These are phyloP conservation scores for Spatulosminthurus flaviceps DNA, from an alignment of 2,888 invertebrate genomes.

Conservation along the genomic window DNA sequence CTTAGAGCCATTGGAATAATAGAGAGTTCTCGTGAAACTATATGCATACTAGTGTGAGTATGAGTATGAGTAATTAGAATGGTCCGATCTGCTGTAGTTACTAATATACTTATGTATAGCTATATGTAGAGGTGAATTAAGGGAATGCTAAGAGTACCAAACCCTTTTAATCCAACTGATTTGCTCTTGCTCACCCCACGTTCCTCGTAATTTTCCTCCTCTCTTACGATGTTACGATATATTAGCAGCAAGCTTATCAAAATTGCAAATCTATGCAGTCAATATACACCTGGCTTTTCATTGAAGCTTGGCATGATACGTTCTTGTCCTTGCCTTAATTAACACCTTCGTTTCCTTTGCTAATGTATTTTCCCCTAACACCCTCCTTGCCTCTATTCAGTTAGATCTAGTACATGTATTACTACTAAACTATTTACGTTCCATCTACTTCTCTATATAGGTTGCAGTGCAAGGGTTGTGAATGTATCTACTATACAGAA, in stretches of 20 bases:
- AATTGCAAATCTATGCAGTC: slow-evolving; percentile 16
- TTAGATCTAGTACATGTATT: slow-evolving; percentile 16
- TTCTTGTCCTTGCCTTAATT: slow-evolving; percentile 16
- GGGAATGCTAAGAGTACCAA: too few relatives aligned
- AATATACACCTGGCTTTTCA: not conserved
- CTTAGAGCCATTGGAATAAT: too few relatives aligned
- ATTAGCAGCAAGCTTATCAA: slow-evolving; percentile 5
- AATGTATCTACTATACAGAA: not conserved
- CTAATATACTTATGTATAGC: too few relatives aligned
- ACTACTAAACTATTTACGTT: too few relatives aligned
- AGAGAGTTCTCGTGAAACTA: too few relatives aligned
- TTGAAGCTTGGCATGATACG: slow-evolving; percentile 15
- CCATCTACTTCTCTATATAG: too few relatives aligned
- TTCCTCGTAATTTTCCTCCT: not conserved
- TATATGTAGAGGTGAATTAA: too few relatives aligned
- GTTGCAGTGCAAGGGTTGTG: too few relatives aligned
- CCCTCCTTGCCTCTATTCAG: not conserved
- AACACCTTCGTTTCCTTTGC: slow-evolving; percentile 25
- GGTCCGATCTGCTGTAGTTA: too few relatives aligned
- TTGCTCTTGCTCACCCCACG: not conserved
- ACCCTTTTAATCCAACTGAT: not conserved
- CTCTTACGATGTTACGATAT: too few relatives aligned
- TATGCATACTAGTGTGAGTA: too few relatives aligned
- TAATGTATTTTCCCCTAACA: not conserved
- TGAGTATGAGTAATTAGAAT: too few relatives aligned